Conservation (phyloP, 1,140 invertebrate genomes). For the Formica selysi region DNA sequence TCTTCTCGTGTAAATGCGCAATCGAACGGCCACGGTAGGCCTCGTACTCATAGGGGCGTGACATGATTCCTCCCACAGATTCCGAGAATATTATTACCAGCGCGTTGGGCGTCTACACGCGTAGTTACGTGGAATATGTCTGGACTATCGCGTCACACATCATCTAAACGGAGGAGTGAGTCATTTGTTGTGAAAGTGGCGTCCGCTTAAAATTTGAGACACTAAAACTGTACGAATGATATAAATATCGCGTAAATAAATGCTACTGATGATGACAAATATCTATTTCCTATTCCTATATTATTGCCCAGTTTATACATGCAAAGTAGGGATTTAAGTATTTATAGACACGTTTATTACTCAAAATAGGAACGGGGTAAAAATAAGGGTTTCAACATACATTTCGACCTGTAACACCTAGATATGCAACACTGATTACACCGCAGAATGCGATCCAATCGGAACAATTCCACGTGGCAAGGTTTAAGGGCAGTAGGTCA, state of each 20-base stretch:
- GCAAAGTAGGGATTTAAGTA: neutral
- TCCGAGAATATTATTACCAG: constrained; percentile 56
- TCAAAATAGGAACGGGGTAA: constrained; percentile 10
- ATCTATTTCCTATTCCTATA: neutral
- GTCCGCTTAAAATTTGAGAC: neutral
- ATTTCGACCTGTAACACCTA: constrained; percentile 1
- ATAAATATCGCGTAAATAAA: neutral
- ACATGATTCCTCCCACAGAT: constrained; percentile 60
- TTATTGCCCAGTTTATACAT: neutral
- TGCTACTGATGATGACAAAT: neutral
- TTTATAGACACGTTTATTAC: neutral
- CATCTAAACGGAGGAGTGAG: constrained; percentile 7
- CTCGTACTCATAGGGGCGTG: constrained; percentile 43
- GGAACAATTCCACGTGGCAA: constrained; percentile 62
- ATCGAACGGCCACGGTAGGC: constrained; percentile 40
- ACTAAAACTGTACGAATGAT: neutral
- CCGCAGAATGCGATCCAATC: constrained; percentile 49
- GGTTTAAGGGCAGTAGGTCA: constrained; percentile 74
- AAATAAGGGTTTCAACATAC: neutral
- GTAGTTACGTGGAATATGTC: constrained; percentile 37
- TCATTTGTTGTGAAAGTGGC: constrained; percentile 22
- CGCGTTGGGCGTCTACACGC: constrained; percentile 42
- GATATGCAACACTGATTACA: constrained; percentile 44
- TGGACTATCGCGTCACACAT: constrained; percentile 19
- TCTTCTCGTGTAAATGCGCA: constrained; percentile 47